Evolutionary conservation across 2,888 invertebrate species (phyloP), one percentile per base, ranked within the genome.

Genomic region (Ophion ellenae): DNA sequence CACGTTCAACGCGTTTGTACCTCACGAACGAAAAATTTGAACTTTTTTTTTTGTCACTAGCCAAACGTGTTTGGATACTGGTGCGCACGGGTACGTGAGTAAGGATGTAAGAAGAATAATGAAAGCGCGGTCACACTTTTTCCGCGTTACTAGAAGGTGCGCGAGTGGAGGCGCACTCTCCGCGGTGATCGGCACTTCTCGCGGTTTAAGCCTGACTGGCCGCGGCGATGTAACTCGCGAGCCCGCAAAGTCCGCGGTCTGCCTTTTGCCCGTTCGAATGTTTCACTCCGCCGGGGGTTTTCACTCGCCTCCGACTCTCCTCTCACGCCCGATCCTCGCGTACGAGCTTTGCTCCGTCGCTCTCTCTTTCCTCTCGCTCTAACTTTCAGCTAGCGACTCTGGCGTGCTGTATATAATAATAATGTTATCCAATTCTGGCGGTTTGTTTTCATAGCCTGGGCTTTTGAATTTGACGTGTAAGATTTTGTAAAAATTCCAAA

Each of bases 161-260:
- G 53, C n/a, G 28, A 59, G 28, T 6, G n/a, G n/a, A 59, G 36
- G 36, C 36, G 57, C 32, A 70, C 53, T 47, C 47, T 47, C 47
- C 83, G 83, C 81, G 86, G 85, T 84, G 86, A 87, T 88, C 86
- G 86, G 78, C 87, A 85, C 88, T 87, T 90, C 67, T 53, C 90
- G 92, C 91, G 92, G 92, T 92, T 92, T 91, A 90, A 91, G 90
- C 91, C 92, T 92, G 92, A 93, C 92, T 92, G 92, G 90, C 86
- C 89, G 90, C 87, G 86, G 86, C 90, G 90, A 88, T 88, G 89
- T 88, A 89, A 86, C 85, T 89, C 88, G 89, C 89, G 87, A 90
- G 89, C 89, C 88, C 90, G 89, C 89, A 88, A 90, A 89, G 90
- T 89, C 83, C 84, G 84, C 74, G 78, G 59, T 57, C 45, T 61